A percentile compares a stretch with the other conserved stretches of the same genome.
Evolutionary conservation across 2,888 invertebrate genomes (phyloP).

Genomic region (Barypeithes pellucidus): DNA sequence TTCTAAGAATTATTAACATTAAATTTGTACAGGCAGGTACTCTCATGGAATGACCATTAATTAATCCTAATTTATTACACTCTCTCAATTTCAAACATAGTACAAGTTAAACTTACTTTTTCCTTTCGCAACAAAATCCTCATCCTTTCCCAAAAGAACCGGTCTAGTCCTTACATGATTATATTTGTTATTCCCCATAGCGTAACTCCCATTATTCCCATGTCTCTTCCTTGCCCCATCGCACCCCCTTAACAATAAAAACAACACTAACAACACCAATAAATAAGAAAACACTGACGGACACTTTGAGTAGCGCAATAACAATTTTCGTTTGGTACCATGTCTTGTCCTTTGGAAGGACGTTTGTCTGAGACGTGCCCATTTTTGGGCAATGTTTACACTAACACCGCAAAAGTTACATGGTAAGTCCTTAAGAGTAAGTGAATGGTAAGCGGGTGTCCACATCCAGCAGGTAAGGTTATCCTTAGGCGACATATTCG

Average conservation of each 20-base stretch:
- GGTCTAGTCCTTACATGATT: slow-evolving; percentile 43
- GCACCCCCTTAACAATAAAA: slow-evolving; percentile 50
- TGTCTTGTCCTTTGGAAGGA: slow-evolving; percentile 2
- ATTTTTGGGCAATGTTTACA: neutral
- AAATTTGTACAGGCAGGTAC: too few relatives aligned
- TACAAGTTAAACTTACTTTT: slow-evolving; percentile 64
- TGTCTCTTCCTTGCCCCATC: slow-evolving; percentile 43
- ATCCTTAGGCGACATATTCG: slow-evolving; percentile 49
- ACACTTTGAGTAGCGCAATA: slow-evolving; percentile 17
- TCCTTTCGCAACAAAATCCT: slow-evolving; percentile 66
- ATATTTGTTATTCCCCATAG: slow-evolving; percentile 33
- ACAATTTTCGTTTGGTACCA: slow-evolving; percentile 6
- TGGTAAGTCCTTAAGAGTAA: slow-evolving; percentile 8
- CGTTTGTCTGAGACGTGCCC: neutral
- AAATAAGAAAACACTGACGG: slow-evolving; percentile 33
- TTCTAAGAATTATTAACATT: too few relatives aligned
- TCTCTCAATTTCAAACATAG: too few relatives aligned
- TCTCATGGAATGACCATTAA: too few relatives aligned
- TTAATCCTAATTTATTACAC: too few relatives aligned
- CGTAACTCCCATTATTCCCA: slow-evolving; percentile 26
- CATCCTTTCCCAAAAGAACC: slow-evolving; percentile 59
- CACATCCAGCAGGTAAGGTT: slow-evolving; percentile 34
- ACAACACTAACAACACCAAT: slow-evolving; percentile 49
- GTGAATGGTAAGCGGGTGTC: slow-evolving; percentile 15
- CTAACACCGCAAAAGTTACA: slow-evolving; percentile 18